Evolutionary conservation across 2,113 vertebrate species (phyloP), one percentile per base, ranked within the genome.

Genomic region (Cinclus mexicanus): DNA sequence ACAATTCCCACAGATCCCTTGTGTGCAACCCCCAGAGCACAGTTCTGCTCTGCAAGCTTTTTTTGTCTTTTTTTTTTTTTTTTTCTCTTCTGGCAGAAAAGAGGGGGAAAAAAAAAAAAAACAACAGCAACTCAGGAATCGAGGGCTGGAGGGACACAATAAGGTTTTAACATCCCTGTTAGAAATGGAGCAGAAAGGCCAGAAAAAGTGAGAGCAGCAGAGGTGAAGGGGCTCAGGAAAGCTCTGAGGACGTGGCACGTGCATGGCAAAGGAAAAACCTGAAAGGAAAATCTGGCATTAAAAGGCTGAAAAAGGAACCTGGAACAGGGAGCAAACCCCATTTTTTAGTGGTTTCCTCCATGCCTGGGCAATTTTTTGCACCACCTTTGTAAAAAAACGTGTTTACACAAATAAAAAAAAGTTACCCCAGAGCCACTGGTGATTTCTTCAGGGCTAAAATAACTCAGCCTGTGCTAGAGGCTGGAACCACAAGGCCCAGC

Each of bases 61-160:
- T 25, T 14, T 50, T 50, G 35, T 37, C 13, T 50, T 25, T 50
- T 25, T 14, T 50, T 50, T 50, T 25, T 50, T 25, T 14, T 50
- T 50, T 25, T 49, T 24, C 7, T 68, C 50, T 46, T 41, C 25
- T 47, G 35, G 10, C 41, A 78, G 47, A 41, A 80, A 88, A 65
- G 6, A 14, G 20, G 16, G 15, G 14, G 8, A 8, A 7, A 14
- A 50, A 50, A 1, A 28, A 41, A 60, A 12, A 22, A 24, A 7
- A 11, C 49, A 46, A 11, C 49, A 46, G 14, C 0, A 67, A 1
- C 2, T 11, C 0, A 0, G 29, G 33, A 61, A 52, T 0, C 21
- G 29, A 46, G 56, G 55, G 67, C 3, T 86, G 55, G 39, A 46
- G 35, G 33, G 29, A 22, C 33, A 80, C 46, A 55, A 19, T 2